Evolutionary conservation across 2,888 invertebrate genomes (phyloP).

Genomic region (Iselma pallidipennis): DNA sequence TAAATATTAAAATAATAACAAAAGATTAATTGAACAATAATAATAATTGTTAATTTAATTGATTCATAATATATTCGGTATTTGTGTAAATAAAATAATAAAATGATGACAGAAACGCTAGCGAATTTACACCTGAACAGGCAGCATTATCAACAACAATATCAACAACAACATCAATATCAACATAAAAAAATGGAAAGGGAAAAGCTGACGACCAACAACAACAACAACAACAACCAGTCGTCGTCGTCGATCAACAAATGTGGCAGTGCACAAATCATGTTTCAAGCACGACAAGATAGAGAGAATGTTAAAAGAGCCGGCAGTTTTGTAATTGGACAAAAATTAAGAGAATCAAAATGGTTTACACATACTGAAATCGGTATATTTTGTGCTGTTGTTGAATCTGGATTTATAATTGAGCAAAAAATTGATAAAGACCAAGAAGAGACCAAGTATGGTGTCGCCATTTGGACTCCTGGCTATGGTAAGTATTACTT

Average conservation of each 20-base stretch:
- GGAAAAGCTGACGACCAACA: neutral
- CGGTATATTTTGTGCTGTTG: conserved; percentile 71
- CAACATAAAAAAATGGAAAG: conserved; percentile 2
- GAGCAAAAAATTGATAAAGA: conserved; percentile 60
- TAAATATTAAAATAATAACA: conserved; percentile 2
- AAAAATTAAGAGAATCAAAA: conserved; percentile 73
- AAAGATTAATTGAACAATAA: too few species aligned
- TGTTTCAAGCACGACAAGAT: conserved; percentile 14
- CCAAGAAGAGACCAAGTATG: conserved; percentile 65
- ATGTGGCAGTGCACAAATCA: conserved; percentile 10
- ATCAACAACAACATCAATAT: neutral
- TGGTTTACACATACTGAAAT: conserved; percentile 75
- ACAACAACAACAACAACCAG: neutral
- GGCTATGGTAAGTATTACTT: conserved; percentile 65
- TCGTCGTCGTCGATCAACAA: neutral
- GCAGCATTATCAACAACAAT: conserved; percentile 5
- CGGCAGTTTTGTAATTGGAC: conserved; percentile 70
- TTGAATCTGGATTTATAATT: conserved; percentile 73
- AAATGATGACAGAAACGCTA: conserved; percentile 28
- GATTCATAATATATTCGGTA: neutral
- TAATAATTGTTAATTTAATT: neutral
- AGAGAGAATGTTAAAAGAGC: conserved; percentile 49
- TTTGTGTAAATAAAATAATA: neutral
- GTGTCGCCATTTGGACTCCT: conserved; percentile 71
- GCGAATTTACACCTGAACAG: conserved; percentile 24